Conservation (phyloP, 2,797 vertebrate genomes). For the Champsocephalus gunnari region DNA sequence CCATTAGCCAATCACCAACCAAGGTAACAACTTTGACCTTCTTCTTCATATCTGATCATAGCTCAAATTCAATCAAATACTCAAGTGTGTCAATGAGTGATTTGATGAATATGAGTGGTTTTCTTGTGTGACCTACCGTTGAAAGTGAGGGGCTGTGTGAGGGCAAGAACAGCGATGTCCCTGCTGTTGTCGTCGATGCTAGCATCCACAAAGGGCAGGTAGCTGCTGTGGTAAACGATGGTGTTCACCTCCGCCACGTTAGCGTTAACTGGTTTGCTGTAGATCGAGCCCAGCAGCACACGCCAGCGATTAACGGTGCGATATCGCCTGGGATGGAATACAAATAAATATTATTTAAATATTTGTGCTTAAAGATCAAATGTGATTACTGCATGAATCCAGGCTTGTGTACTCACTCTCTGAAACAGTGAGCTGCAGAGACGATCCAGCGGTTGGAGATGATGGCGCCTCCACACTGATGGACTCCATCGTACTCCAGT, state of each 20-base stretch:
- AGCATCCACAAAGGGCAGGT: conserved; percentile 90
- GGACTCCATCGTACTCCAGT: conserved; percentile 89
- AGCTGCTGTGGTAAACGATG: conserved; percentile 91
- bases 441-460: conserved; percentile 92
- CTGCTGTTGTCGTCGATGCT: conserved; percentile 93
- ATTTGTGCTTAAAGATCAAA: neutral
- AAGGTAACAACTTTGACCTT: neutral
- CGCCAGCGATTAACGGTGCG: conserved; percentile 88
- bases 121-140: conserved; percentile 80
- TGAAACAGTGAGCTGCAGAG: conserved; percentile 93
- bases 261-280: conserved; percentile 86
- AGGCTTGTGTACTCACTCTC: conserved; percentile 82
- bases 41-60: conserved; percentile 1
- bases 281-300: conserved; percentile 89
- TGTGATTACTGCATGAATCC: neutral
- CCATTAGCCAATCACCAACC: too few species aligned
- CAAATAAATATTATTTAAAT: neutral
- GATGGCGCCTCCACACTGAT: conserved; percentile 93
- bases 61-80: conserved; percentile 10
- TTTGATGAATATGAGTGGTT: neutral
- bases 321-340: conserved; percentile 81
- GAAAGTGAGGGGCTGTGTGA: conserved; percentile 86
- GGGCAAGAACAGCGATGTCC: conserved; percentile 90
- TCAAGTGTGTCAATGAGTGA: neutral
- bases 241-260: conserved; percentile 86